Percentiles rank a stretch among this genome's conserved stretches.
Evolutionary conservation across 2,113 vertebrate genomes (phyloP).

Genomic region (Edolisoma coerulescens): DNA sequence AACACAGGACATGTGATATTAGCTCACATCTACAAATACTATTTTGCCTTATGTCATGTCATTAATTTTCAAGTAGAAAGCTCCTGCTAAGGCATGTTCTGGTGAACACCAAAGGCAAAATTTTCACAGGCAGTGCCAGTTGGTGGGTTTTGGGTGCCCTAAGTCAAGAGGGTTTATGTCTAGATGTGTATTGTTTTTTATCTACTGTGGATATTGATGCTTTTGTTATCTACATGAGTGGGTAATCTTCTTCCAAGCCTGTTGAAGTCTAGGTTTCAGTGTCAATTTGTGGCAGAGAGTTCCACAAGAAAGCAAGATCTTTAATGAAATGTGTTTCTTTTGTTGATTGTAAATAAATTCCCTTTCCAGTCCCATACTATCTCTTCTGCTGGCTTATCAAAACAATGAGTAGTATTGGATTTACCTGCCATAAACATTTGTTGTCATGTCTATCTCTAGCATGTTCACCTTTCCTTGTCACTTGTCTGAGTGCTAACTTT

Average conservation of each 20-base stretch:
- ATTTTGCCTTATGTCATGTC: background rate
- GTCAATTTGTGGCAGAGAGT: background rate
- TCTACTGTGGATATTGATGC: background rate
- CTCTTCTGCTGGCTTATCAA: background rate
- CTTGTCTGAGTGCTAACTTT: slow-evolving; percentile 37
- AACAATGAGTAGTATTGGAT: background rate
- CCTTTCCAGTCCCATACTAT: background rate
- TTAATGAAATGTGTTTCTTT: background rate
- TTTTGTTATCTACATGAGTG: background rate
- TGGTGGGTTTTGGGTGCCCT: background rate
- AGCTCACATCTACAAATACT: background rate
- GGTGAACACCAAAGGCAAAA: background rate
- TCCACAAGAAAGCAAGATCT: background rate
- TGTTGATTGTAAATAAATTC: background rate
- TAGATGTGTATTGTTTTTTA: background rate
- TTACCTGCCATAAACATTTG: background rate
- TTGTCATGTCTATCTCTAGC: background rate
- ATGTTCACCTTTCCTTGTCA: background rate
- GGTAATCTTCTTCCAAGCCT: background rate
- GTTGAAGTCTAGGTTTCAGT: background rate
- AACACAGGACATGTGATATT: background rate
- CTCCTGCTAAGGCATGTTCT: background rate
- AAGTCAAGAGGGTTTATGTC: background rate
- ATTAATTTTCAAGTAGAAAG: background rate
- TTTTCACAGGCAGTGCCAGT: background rate